Percentiles rank a stretch among this genome's conserved stretches.
Conservation (phyloP, 2,888 invertebrate species). For the Zhengitettix transpicula region DNA sequence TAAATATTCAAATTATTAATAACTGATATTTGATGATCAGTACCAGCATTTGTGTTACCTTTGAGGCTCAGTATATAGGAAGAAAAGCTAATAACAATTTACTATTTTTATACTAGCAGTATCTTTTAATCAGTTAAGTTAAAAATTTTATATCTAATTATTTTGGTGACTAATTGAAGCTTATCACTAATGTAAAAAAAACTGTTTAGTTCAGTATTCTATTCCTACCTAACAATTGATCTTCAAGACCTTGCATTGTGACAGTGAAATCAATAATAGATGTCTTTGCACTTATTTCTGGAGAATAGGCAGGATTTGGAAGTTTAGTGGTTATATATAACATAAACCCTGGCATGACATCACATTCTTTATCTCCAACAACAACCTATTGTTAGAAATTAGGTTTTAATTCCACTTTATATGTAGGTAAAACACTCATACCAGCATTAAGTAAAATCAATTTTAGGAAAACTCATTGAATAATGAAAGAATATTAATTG, state of each 20-base stretch:
- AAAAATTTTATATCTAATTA: no score
- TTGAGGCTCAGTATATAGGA: no score
- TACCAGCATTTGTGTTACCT: no score
- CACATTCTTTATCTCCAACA: conserved; percentile 91
- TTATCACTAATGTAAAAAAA: not conserved
- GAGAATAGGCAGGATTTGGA: conserved; percentile 91
- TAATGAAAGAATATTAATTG: no score
- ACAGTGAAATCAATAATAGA: conserved; percentile 96
- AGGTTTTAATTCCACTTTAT: no score
- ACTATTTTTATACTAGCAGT: no score
- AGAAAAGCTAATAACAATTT: no score
- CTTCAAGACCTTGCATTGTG: conserved; percentile 89
- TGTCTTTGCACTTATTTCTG: conserved; percentile 91
- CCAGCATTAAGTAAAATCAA: not conserved
- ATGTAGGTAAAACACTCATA: not conserved
- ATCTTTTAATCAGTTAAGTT: no score
- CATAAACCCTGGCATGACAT: conserved; percentile 90
- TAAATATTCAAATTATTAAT: no score
- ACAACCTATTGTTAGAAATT: conserved; percentile 35
- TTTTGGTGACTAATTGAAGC: no score
- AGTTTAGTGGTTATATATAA: conserved; percentile 91
- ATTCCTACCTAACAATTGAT: conserved; percentile 59
- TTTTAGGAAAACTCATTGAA: no score
- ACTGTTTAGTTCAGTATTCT: not conserved
- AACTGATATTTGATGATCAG: no score